A percentile compares a stretch with the other conserved stretches of the same genome.
These are phyloP conservation scores for Channa argus DNA, from an alignment of 2,113 vertebrate genomes.

Conservation along the genomic window DNA sequence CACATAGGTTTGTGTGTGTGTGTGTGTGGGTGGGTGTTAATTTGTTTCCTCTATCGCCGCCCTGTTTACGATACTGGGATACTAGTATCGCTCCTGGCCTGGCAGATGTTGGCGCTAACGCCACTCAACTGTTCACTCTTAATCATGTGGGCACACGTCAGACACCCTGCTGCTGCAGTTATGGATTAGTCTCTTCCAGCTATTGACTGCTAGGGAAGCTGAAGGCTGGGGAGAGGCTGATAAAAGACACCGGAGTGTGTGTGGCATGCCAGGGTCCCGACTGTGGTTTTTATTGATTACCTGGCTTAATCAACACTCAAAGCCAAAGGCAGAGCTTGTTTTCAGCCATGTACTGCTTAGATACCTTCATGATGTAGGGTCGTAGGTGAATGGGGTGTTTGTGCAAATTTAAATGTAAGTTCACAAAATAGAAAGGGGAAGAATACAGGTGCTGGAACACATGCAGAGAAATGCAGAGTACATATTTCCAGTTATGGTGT, in stretches of 20 bases:
- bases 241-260: conserved; percentile 69
- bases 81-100: conserved; percentile 44
- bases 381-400: conserved; percentile 16
- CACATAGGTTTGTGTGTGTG: neutral
- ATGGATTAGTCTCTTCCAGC: conserved; percentile 75
- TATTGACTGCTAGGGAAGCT: conserved; percentile 68
- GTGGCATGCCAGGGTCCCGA: conserved; percentile 33
- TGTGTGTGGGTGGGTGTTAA: conserved; percentile 24
- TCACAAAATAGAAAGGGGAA: conserved; percentile 14
- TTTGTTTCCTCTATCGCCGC: conserved; percentile 41
- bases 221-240: conserved; percentile 67
- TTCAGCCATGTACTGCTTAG: conserved; percentile 60
- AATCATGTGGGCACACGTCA: conserved; percentile 61
- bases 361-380: conserved; percentile 45
- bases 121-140: conserved; percentile 63
- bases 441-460: neutral
- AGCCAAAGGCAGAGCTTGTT: conserved; percentile 66
- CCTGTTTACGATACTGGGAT: conserved; percentile 41
- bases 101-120: conserved; percentile 65
- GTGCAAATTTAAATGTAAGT: conserved; percentile 42
- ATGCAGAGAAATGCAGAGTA: neutral
- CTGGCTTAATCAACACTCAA: conserved; percentile 65
- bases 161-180: conserved; percentile 64
- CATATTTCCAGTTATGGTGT: neutral
- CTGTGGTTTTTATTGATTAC: conserved; percentile 69